These are phyloP conservation scores for Notarius quadriscutis DNA, from an alignment of 2,113 vertebrate species.

Conservation along the genomic window DNA sequence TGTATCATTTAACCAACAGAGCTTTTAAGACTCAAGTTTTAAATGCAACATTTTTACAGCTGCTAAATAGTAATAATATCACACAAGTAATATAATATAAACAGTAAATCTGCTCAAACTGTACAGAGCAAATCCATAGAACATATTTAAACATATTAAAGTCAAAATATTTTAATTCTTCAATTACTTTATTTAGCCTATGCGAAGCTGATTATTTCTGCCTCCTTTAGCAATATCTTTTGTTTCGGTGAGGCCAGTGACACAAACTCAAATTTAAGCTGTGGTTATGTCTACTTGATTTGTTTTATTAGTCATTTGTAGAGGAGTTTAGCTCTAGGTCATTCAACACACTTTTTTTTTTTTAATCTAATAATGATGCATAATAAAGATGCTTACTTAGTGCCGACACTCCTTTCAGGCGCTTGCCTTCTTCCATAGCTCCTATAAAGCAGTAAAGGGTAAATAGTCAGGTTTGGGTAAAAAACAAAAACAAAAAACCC, in stretches of 20 bases:
- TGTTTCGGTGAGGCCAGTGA: background rate
- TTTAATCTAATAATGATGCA: background rate
- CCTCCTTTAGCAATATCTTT: background rate
- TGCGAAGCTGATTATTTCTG: background rate
- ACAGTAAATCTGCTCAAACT: background rate
- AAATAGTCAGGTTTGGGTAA: background rate
- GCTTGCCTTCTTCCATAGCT: background rate
- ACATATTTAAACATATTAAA: background rate
- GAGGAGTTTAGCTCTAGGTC: background rate
- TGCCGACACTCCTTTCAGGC: background rate
- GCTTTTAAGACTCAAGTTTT: background rate
- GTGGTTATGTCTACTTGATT: background rate
- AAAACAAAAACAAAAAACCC: background rate
- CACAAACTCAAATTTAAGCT: background rate
- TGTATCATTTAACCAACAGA: background rate
- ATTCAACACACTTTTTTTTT: background rate
- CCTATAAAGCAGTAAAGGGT: background rate
- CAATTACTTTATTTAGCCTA: background rate
- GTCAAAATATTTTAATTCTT: background rate
- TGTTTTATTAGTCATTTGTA: background rate
- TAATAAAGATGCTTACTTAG: slow-evolving; percentile 21
- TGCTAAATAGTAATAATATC: background rate
- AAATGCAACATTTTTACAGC: background rate
- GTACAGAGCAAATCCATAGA: background rate
- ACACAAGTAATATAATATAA: background rate